Evolutionary conservation across 2,888 invertebrate genomes (phyloP), one percentile per base, ranked within the genome.

Genomic region (Ectemnius cavifrons): DNA sequence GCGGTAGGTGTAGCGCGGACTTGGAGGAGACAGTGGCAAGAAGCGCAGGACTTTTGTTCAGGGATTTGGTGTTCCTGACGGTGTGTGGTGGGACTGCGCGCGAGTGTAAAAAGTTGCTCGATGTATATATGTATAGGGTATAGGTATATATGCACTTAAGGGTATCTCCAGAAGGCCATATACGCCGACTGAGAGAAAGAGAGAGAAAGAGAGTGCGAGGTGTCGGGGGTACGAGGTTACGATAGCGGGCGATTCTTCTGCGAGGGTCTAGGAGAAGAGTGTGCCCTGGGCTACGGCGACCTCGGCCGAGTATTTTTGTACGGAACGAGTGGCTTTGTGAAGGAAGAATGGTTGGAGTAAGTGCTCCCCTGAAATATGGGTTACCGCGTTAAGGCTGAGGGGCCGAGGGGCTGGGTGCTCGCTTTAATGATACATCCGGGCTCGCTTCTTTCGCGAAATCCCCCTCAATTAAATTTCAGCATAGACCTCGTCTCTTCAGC

Each of bases 331-430:
- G 87, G 88, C 88, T 89, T 89, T 89, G 88, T 88, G 84, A 86
- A 79, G 80, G 83, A 88, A 90, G 89, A 89, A 89, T 88, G 84
- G 88, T 79, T 81, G 82, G 78, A 83, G 84, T 88, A 88, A 87
- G 87, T 88, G 88, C 85, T 86, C 85, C 86, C 79, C 85, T 89
- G 89, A 89, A 89, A 90, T 90, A 89, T 89, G 88, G 90, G 90
- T 90, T 90, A 90, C 85, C 85, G 74, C 89, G 89, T 88, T 89
- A 87, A 89, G 87, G 86, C 84, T 81, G 72, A 72, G 67, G 64
- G 71, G 78, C 58, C 27, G 66, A 70, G 66, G 64, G 64, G 66
- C 79, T 56, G 67, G 76, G 79, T 79, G 80, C 79, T 78, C 81
- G 85, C 79, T 87, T 87, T 87, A 89, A 89, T 87, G 87, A 89